Evolutionary conservation across 2,888 invertebrate genomes (phyloP), one percentile per base, ranked within the genome.

Genomic region (Aquatica leii): DNA sequence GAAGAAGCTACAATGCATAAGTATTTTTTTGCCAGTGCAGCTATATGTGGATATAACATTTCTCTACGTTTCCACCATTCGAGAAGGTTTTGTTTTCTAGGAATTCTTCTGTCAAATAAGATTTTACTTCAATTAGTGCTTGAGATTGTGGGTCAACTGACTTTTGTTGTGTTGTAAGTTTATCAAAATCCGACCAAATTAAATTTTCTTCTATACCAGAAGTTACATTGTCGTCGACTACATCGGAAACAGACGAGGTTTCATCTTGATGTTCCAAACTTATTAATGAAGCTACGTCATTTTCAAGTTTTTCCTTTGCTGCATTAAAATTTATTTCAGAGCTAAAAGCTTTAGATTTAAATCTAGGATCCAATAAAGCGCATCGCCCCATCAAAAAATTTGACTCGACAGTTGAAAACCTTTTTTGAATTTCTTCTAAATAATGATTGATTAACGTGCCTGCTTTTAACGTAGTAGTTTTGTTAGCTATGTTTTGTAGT

Each of bases 111-210:
- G n/a, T 31, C 4, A 50, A 21, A 12, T 21, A 50, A 6, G 31
- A 14, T 8, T n/a, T 17, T 8, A 46, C 8, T n/a, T 46, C 46
- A 11, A 46, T 18, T 8, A 46, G 2, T 3, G 46, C 50, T n/a
- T 6, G 11, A 1, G 50, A 2, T 6, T 24, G 2, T 24, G 24
- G 6, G 24, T 24, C 49, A 1, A 17, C 4, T 12, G 2, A 11
- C 18, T 49, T 49, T 11, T 4, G 18, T n/a, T 2, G n/a, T 49
- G 15, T 49, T 2, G 24, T 1, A 9, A 24, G 1, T 15, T 49
- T 49, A 49, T 49, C 49, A 49, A 49, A 49, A 49, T 49, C 49
- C 9, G 21, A 1, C 49, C 49, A 49, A 15, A 49, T 49, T 1
- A 24, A 6, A 24, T 24, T 24, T 24, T 24, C 24, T 24, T 24